Percentiles rank a stretch among this genome's conserved stretches.
Conservation (phyloP, 2,113 vertebrate species). For the Candoia aspera region DNA sequence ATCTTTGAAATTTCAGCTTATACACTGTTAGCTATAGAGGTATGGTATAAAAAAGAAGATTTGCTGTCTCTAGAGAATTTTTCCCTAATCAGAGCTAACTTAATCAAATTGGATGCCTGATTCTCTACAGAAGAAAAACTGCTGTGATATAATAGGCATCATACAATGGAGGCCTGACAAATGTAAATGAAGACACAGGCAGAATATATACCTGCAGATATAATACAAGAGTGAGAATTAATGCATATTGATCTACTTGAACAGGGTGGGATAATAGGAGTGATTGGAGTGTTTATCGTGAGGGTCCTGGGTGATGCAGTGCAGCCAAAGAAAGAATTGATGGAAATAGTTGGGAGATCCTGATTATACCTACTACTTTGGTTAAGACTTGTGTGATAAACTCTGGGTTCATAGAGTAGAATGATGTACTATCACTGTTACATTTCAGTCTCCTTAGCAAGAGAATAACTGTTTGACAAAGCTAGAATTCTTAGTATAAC, state of each 20-base stretch:
- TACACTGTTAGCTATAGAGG: background rate
- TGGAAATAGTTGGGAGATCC: background rate
- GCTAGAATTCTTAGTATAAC: background rate
- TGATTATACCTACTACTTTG: slow-evolving; percentile 2
- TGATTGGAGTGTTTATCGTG: background rate
- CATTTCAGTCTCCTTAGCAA: background rate
- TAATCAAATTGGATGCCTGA: background rate
- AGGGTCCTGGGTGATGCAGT: background rate
- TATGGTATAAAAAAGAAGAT: background rate
- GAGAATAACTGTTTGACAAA: background rate
- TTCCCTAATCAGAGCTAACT: background rate
- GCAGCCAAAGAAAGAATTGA: background rate
- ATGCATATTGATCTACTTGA: background rate
- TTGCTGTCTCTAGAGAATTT: background rate
- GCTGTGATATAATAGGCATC: background rate
- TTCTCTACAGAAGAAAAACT: background rate
- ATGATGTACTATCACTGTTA: background rate
- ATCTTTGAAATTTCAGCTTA: background rate
- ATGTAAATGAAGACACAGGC: background rate
- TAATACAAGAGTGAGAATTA: background rate
- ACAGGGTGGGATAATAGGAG: background rate
- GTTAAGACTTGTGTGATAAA: background rate
- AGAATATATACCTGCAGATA: background rate
- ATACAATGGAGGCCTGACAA: background rate
- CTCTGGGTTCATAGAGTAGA: background rate